phyloP scores from a whole-genome alignment of 2,113 vertebrate genomes.

The Eubucco bourcierii region DNA sequence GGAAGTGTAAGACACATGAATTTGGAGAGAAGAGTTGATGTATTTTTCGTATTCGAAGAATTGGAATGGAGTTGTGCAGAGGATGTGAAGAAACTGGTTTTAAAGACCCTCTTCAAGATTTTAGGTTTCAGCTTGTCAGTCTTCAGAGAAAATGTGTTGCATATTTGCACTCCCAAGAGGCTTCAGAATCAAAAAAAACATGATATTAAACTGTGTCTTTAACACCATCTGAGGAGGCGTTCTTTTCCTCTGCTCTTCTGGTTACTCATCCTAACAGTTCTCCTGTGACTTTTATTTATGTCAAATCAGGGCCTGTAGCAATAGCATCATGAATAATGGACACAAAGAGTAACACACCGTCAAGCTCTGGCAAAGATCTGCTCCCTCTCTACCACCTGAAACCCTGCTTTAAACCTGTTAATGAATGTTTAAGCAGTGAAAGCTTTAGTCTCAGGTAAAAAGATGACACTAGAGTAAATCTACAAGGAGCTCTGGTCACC shows the following conservation, averaged over 20 bases:
- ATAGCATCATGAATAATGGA: slow-evolving; percentile 57
- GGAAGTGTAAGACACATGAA: neutral
- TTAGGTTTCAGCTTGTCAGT: neutral
- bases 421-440: neutral
- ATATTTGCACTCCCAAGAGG: neutral
- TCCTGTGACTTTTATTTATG: slow-evolving; percentile 38
- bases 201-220: neutral
- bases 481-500: neutral
- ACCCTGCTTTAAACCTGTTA: neutral
- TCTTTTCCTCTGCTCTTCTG: neutral
- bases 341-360: neutral
- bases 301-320: slow-evolving; percentile 43
- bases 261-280: slow-evolving; percentile 14
- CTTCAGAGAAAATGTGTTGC: neutral
- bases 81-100: neutral
- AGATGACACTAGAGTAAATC: neutral
- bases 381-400: neutral
- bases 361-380: neutral
- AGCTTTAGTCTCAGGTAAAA: neutral
- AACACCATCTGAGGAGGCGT: fast-evolving
- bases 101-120: neutral
- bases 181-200: neutral
- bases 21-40: neutral
- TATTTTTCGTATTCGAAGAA: slow-evolving; percentile 16
- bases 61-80: neutral